These are phyloP conservation scores for Smithornis capensis DNA, from an alignment of 2,113 vertebrate species.

Conservation along the genomic window DNA sequence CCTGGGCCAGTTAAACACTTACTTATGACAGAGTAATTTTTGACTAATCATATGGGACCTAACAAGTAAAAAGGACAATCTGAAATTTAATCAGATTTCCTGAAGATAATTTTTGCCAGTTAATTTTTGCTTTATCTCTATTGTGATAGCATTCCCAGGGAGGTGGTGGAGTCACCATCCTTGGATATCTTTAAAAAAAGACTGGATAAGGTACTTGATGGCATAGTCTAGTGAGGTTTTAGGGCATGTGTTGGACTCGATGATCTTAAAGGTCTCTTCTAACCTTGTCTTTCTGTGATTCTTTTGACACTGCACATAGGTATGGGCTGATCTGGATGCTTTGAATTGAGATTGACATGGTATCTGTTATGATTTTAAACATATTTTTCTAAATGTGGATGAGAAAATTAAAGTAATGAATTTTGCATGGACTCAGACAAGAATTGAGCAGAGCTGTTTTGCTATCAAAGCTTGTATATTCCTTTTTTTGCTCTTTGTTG, in stretches of 20 bases:
- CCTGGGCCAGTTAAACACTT: not conserved
- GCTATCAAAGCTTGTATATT: not conserved
- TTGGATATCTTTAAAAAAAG: too few species aligned
- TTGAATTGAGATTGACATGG: not conserved
- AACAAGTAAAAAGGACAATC: not conserved
- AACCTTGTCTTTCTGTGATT: too few species aligned
- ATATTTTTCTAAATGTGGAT: not conserved
- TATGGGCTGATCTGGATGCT: not conserved
- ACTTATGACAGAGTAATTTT: not conserved
- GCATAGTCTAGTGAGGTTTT: too few species aligned
- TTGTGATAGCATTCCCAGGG: not conserved
- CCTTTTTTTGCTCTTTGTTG: not conserved
- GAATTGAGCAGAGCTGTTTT: not conserved
- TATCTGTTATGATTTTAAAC: not conserved
- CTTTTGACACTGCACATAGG: not conserved
- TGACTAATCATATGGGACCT: not conserved
- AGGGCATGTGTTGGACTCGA: too few species aligned
- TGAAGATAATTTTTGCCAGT: not conserved
- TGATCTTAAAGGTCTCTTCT: too few species aligned
- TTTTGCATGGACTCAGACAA: not conserved
- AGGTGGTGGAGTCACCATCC: too few species aligned
- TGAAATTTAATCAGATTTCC: not conserved
- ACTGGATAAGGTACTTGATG: too few species aligned
- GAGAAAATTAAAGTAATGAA: not conserved
- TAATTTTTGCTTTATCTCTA: not conserved